phyloP scores from a whole-genome alignment of 2,113 vertebrate genomes.

The Anguilla rostrata region DNA sequence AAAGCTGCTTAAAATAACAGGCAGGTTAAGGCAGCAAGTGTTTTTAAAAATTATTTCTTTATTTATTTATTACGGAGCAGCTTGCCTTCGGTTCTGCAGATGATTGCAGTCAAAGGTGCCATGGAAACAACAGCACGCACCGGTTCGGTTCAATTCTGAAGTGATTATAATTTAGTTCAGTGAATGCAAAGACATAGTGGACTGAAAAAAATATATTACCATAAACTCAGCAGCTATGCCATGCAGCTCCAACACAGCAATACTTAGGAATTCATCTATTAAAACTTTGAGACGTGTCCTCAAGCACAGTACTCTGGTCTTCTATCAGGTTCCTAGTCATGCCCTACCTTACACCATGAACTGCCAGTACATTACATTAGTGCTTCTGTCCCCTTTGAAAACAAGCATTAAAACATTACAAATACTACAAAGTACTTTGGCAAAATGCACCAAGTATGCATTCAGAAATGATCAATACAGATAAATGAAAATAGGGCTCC shows the following conservation, averaged over 20 bases:
- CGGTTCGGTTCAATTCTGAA: neutral
- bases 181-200: neutral
- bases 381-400: neutral
- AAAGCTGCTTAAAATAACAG: neutral
- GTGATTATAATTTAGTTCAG: neutral
- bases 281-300: no score
- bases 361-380: neutral
- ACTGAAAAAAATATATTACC: neutral
- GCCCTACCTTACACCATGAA: no score
- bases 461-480: neutral
- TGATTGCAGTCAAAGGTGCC: neutral
- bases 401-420: neutral
- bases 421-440: neutral
- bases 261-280: neutral
- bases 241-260: neutral
- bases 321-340: no score
- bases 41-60: neutral
- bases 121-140: neutral
- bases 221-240: neutral
- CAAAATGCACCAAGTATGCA: neutral
- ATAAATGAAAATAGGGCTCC: no score
- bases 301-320: no score
- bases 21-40: neutral
- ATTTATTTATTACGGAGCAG: neutral
- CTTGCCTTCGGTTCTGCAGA: neutral